Evolutionary conservation across 2,888 invertebrate species (phyloP).

Genomic region (Zaprionus lineosus): DNA sequence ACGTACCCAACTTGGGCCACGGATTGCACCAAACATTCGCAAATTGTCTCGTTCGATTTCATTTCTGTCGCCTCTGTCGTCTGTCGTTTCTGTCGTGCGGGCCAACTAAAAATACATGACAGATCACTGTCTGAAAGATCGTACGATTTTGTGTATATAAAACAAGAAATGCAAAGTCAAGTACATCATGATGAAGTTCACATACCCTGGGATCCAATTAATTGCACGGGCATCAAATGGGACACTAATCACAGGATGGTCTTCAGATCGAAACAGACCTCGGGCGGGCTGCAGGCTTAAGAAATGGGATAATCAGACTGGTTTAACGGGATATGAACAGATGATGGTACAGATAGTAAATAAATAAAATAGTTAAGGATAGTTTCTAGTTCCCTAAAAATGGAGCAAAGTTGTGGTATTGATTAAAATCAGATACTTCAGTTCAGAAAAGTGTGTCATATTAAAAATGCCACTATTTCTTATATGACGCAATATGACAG

Average conservation of each 20-base stretch:
- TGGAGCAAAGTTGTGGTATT: too few relatives aligned
- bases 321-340: too few relatives aligned
- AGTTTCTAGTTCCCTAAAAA: too few relatives aligned
- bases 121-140: slow-evolving; percentile 63
- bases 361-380: too few relatives aligned
- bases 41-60: slow-evolving; percentile 59
- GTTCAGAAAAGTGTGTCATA: too few relatives aligned
- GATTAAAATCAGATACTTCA: too few relatives aligned
- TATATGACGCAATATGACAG: too few relatives aligned
- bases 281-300: too few relatives aligned
- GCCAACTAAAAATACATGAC: slow-evolving; percentile 62
- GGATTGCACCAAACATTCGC: slow-evolving; percentile 61
- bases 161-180: slow-evolving; percentile 50
- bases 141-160: slow-evolving; percentile 76
- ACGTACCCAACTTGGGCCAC: slow-evolving; percentile 19
- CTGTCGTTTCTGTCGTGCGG: slow-evolving; percentile 62
- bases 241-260: background rate
- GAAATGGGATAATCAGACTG: too few relatives aligned
- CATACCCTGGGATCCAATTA: slow-evolving; percentile 40
- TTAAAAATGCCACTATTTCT: too few relatives aligned
- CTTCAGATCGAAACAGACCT: background rate
- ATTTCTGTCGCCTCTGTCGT: too few relatives aligned
- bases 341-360: too few relatives aligned
- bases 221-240: background rate
- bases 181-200: slow-evolving; percentile 15